Conservation (phyloP, 2,797 vertebrate species). For the Delichon dasypus region DNA sequence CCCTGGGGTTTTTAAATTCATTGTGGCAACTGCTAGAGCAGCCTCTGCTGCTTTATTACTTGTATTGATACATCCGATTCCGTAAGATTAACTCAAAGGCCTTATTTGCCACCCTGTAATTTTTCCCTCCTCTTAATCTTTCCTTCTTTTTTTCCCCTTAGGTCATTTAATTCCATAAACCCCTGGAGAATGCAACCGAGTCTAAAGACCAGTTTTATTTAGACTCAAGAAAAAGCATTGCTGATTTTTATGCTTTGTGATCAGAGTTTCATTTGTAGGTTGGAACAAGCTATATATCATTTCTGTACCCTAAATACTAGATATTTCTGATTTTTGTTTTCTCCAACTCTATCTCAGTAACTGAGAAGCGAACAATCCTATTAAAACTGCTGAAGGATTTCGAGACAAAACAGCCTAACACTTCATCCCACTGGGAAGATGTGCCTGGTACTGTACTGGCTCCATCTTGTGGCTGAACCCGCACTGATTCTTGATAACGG, state of each 20-base stretch:
- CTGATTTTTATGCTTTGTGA: background rate
- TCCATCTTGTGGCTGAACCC: conserved; percentile 58
- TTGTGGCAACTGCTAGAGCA: background rate
- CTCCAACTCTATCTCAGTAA: background rate
- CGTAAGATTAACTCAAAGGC: background rate
- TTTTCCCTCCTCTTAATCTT: background rate
- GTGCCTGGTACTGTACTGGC: conserved; percentile 5
- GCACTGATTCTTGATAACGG: background rate
- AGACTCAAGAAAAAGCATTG: background rate
- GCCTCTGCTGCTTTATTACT: background rate
- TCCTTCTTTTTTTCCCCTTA: background rate
- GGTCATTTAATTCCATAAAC: background rate
- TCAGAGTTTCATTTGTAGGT: background rate
- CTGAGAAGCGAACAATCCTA: background rate
- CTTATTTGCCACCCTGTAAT: background rate
- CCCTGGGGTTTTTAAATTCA: background rate
- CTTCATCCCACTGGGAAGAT: background rate
- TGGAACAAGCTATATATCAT: background rate
- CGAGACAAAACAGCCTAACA: background rate
- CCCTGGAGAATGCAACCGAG: background rate
- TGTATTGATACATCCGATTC: background rate
- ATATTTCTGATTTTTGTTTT: background rate
- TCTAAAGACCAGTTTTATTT: background rate
- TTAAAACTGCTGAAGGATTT: background rate
- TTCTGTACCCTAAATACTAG: background rate